Conservation (phyloP, 2,113 vertebrate genomes). For the Benitochromis conjunctus region DNA sequence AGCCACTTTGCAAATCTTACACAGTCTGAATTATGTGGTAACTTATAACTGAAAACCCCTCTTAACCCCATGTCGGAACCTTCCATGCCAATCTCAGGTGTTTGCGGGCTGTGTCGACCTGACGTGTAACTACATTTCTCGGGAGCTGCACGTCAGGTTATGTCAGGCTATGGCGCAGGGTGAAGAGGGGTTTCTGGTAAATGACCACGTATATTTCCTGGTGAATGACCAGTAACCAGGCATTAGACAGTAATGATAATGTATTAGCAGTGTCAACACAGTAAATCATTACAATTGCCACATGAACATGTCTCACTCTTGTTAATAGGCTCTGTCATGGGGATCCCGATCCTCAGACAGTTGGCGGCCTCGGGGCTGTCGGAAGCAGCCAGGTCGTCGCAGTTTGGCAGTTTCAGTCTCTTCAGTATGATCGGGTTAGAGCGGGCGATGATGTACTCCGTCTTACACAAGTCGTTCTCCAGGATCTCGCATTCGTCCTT, state of each 20-base stretch:
- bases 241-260: neutral
- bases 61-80: no score
- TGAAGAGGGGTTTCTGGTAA: no score
- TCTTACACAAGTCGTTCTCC: conserved; percentile 96
- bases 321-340: conserved; percentile 94
- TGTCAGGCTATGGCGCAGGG: no score
- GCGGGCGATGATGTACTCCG: conserved; percentile 96
- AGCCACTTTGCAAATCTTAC: neutral
- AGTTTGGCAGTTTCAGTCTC: conserved; percentile 95
- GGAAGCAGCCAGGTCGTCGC: conserved; percentile 88
- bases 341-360: conserved; percentile 95
- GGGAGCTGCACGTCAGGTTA: no score
- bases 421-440: conserved; percentile 96
- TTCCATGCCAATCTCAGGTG: no score
- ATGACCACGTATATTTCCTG: no score
- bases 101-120: no score
- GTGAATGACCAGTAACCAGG: no score
- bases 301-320: conserved; percentile 81
- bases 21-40: no score
- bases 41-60: no score
- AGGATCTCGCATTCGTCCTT: conserved; percentile 97
- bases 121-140: no score
- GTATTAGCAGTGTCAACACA: neutral
- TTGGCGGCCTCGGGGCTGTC: conserved; percentile 87
- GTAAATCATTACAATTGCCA: neutral